Conservation (phyloP, 2,888 invertebrate species). For the Oxycera nigricornis region DNA sequence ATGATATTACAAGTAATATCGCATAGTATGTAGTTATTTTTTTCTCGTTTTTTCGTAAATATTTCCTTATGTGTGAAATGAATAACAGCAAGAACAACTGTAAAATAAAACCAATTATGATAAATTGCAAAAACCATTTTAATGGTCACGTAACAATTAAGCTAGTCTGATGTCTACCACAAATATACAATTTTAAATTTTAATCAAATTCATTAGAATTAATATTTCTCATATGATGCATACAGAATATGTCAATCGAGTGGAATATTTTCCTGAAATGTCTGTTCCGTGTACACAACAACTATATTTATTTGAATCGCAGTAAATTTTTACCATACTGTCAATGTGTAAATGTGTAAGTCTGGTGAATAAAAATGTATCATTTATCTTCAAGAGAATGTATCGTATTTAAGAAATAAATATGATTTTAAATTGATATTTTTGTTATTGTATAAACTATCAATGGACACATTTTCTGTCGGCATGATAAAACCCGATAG, state of each 20-base stretch:
- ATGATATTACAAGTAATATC: conserved; percentile 15
- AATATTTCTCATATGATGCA: not conserved
- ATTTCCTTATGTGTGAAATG: not conserved
- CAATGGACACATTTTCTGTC: too few relatives aligned
- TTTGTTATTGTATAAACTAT: too few relatives aligned
- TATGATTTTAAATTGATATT: conserved; percentile 28
- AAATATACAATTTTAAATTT: conserved; percentile 37
- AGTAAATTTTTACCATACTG: not conserved
- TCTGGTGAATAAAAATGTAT: not conserved
- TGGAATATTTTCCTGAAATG: conserved; percentile 28
- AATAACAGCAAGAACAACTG: not conserved
- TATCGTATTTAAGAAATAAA: conserved; percentile 23
- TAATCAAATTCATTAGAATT: conserved; percentile 17
- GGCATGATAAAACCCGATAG: too few relatives aligned
- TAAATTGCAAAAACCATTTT: not conserved
- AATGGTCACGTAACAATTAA: conserved; percentile 7
- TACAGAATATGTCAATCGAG: conserved; percentile 15
- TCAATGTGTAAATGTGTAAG: conserved; percentile 20
- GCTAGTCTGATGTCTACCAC: conserved; percentile 40
- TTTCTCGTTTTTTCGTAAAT: not conserved
- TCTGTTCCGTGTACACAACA: conserved; percentile 18
- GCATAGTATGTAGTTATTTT: not conserved
- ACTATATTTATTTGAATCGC: conserved; percentile 17
- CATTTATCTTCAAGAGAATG: not conserved
- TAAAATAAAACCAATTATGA: conserved; percentile 9